Evolutionary conservation across 2,113 vertebrate genomes (phyloP), one percentile per base, ranked within the genome.

Genomic region (Dermatemys mawii): DNA sequence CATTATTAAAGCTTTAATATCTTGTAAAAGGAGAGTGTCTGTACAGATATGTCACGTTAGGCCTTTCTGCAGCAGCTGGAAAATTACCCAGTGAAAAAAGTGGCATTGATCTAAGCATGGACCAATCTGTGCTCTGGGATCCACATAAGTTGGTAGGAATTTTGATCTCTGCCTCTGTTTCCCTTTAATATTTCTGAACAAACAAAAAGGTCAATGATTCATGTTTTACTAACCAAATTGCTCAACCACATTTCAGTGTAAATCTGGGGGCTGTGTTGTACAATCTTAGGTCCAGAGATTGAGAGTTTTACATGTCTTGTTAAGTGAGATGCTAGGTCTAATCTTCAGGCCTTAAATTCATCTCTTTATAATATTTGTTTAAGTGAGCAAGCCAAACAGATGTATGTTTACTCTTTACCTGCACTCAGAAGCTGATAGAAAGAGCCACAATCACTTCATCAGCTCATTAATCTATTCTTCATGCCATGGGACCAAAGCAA

Each of bases 391-490:
- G 60, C 6, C 60, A 76, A 73, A 93, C 82, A 86, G 83, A 92
- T 32, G 27, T 78, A 90, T 87, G 75, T 87, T 91, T 9, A 3
- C 51, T 92, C 78, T 92, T 92, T 87, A 79, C 88, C 87, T 87
- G 50, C 82, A 90, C 6, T 90, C 78, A 0, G 50, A 90, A 94
- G 86, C 41, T 78, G 63, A 50, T 21, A 48, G 73, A 49, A 94
- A 91, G 67, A 94, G 81, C 82, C 50, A 87, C 87, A 90, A 48
- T 38, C 83, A 79, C 16, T 48, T 50, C 5, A 46, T 63, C 60
- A 6, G 75, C 29, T 16, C 81, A 83, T 60, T 83, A 81, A 60
- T 55, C 51, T 26, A 19, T 84, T 88, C n/a, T 86, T 86, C 32
- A 44, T 78, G 27, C n/a, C 32, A 80, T 11, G 67, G 22, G 51